Conservation (phyloP, 2,888 invertebrate species). For the Drosophila borealis region DNA sequence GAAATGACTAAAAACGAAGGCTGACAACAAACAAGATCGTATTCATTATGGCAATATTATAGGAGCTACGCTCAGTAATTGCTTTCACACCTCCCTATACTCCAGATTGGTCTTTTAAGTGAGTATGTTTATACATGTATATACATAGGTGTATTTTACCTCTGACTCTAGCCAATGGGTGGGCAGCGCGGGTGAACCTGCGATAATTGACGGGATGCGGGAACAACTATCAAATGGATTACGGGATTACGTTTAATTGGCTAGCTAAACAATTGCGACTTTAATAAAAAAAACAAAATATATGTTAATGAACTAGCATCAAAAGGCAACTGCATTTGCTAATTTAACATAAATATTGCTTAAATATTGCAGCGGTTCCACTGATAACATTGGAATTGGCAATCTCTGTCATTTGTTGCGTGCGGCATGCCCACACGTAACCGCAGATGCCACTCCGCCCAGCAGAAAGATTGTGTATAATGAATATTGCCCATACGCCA, state of each 20-base stretch:
- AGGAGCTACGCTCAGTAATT: too few species aligned
- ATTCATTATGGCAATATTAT: too few species aligned
- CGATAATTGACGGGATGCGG: constrained; percentile 36
- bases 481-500: constrained; percentile 25
- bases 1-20: too few species aligned
- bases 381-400: constrained; percentile 25
- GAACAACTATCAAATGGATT: constrained; percentile 45
- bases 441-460: constrained; percentile 1
- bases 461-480: constrained; percentile 3
- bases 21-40: too few species aligned
- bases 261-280: constrained; percentile 21
- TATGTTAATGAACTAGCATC: neutral
- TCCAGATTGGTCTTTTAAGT: neutral
- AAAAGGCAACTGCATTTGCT: constrained; percentile 4
- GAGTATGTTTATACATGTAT: neutral
- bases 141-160: constrained; percentile 7
- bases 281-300: constrained; percentile 1
- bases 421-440: constrained; percentile 13
- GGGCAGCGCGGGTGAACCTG: constrained; percentile 2
- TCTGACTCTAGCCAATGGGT: constrained; percentile 8
- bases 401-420: constrained; percentile 51
- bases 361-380: constrained; percentile 19
- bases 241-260: constrained; percentile 52
- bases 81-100: too few species aligned
- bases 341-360: constrained; percentile 2